Base-by-base conservation (phyloP, 1,140 invertebrate genomes). In the Odontomachus brunneus region DNA sequence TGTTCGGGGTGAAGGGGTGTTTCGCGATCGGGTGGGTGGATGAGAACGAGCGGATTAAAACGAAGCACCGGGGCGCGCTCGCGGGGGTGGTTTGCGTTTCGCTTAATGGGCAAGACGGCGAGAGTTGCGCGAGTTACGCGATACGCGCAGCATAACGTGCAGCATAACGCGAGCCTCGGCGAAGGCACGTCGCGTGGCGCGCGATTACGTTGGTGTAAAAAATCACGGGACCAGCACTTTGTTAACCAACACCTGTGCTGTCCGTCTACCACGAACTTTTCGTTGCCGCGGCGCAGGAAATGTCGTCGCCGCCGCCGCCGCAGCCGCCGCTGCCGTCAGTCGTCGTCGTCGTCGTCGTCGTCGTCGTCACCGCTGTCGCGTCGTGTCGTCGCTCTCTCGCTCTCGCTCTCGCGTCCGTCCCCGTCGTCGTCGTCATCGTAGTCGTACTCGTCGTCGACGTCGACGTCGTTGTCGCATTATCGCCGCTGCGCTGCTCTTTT, bases 241-340 rank as follows among this genome's bases (percentile, higher is more conserved):
- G 75, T 80, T 80, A 80, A 71, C 75, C 38, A 80, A 80, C 65
- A 80, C 73, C 73, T 75, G 59, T 63, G 59, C 44, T 24, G 22
- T 11, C 9, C 44, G 60, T 33, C 24, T 48, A 75, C 51, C 33
- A 51, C 71, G 65, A 80, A 80, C 75, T 80, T 80, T 80, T 80
- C 33, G 65, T 51, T 22, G 51, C 38, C 38, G 3, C 38, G 3
- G 38, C 65, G 19, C 15, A 26, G 38, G 65, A 80, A 80, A 80
- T 80, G 75, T 75, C 72, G 72, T 67, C 22, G 48, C 38, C 26
- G 59, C 22, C 62, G 62, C 38, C 3, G 38, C 9, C 38, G 38
- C 38, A 5, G 4, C 9, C 38, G 29, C 19, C 29, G 29, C n/a
- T n/a, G n/a, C 9, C 38, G 38, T 44, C 38, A 5, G 4, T 44